phyloP scores from a whole-genome alignment of 2,888 invertebrate species.

The Meghimatium bilineatum region DNA sequence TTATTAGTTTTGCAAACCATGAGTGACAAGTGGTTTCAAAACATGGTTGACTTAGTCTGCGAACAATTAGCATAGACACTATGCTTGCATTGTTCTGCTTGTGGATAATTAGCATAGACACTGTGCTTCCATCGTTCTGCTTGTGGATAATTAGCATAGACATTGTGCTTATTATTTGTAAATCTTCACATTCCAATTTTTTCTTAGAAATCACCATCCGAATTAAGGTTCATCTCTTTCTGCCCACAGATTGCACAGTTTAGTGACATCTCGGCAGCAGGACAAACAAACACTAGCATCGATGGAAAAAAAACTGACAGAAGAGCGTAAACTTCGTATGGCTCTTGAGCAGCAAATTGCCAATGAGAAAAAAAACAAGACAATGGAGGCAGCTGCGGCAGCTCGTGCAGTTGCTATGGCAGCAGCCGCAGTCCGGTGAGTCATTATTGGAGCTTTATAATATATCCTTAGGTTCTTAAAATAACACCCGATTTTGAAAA shows the following conservation, averaged over 20 bases:
- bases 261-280: slow-evolving; percentile 84
- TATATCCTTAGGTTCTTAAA: too few species aligned
- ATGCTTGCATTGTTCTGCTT: too few species aligned
- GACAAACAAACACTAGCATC: slow-evolving; percentile 87
- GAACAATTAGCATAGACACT: too few species aligned
- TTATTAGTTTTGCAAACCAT: too few species aligned
- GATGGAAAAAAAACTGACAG: slow-evolving; percentile 88
- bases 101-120: too few species aligned
- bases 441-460: background rate
- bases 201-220: background rate
- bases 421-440: slow-evolving; percentile 66
- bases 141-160: too few species aligned
- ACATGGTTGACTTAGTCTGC: too few species aligned
- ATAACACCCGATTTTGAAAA: too few species aligned
- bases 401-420: slow-evolving; percentile 76
- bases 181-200: too few species aligned
- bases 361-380: slow-evolving; percentile 85
- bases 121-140: too few species aligned
- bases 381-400: slow-evolving; percentile 80
- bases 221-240: background rate
- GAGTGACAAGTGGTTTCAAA: too few species aligned
- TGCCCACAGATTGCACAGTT: slow-evolving; percentile 83
- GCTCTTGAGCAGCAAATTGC: slow-evolving; percentile 85
- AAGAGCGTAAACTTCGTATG: slow-evolving; percentile 88
- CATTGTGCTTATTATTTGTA: too few species aligned